Base-by-base conservation (phyloP, 2,888 invertebrate genomes). In the Epistrophe eligans region DNA sequence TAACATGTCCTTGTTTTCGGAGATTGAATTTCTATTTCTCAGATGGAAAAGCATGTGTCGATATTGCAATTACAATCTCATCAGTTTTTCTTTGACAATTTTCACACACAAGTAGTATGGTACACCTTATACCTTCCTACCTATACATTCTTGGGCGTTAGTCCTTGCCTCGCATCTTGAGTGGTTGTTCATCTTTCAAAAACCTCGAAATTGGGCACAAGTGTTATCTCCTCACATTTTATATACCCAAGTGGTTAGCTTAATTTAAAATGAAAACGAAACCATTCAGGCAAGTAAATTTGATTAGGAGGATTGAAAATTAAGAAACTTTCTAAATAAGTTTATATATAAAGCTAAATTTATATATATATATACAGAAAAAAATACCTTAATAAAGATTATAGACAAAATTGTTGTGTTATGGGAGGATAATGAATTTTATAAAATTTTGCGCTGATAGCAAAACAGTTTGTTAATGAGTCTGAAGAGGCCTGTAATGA, bases 251-350 rank as follows among this genome's bases (percentile, higher is more conserved):
- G 9, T 45, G 64, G 28, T 38, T 70, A 3, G 40, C 74, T 79
- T 79, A 57, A 76, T 84, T 79, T 76, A 71, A 79, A 79, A 79
- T 70, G 71, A 84, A 84, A 79, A 76, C 71, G 71, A 71, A 79
- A 66, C 48, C 71, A 71, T 79, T 84, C 70, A 45, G 43, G 50
- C 57, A 64, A 52, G 57, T 52, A 45, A 52, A 70, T 52, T 52
- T 55, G 55, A 52, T 35, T 55, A 66, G 32, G 64, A 43, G 15
- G 32, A 64, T 43, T n/a, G 40, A 73, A 19, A 60, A 45, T 6
- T n/a, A 28, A 62, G 48, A 40, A 48, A 48, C 24, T 24, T 24
- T 52, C 6, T 35, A 32, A 6, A 6, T 32, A 32, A 32, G 32
- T 9, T 35, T 9, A 5, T 32, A 5, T 32, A 35, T 35, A 35